Conservation (phyloP, 2,113 vertebrate genomes). For the Petrocephalus microphthalmus region DNA sequence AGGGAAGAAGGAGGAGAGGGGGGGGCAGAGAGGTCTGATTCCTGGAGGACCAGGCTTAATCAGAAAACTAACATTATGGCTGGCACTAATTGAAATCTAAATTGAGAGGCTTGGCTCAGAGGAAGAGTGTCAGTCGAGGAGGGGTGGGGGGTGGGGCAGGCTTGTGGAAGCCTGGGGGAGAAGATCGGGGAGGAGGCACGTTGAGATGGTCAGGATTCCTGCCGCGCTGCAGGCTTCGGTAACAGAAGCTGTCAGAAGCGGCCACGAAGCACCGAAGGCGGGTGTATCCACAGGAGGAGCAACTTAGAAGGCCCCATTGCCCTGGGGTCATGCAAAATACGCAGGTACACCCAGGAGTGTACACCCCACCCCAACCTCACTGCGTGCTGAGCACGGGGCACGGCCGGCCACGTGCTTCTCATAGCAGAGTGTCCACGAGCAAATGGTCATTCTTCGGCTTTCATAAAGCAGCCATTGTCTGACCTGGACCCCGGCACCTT, state of each 20-base stretch:
- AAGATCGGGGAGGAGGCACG: background rate
- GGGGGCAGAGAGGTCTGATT: constrained; percentile 56
- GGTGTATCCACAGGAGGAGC: background rate
- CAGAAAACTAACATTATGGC: constrained; percentile 72
- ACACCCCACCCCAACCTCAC: background rate
- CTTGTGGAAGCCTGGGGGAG: background rate
- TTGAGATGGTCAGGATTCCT: background rate
- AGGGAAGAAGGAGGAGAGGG: constrained; percentile 52
- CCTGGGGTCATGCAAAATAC: background rate
- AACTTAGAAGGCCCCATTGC: background rate
- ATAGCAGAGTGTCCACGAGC: background rate
- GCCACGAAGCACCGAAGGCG: background rate
- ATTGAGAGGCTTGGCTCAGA: constrained; percentile 65
- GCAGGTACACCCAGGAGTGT: background rate
- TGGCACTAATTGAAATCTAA: constrained; percentile 66
- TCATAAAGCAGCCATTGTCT: background rate
- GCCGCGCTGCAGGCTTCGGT: background rate
- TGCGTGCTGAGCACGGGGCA: background rate
- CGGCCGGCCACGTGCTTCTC: background rate
- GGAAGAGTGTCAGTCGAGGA: constrained; percentile 37
- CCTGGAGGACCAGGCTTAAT: constrained; percentile 72
- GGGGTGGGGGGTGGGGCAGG: background rate
- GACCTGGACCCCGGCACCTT: background rate
- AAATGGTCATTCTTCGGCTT: background rate
- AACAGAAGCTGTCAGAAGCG: background rate